Conservation (phyloP, 64 coral and sea anemone genomes). For the Acropora yongei region DNA sequence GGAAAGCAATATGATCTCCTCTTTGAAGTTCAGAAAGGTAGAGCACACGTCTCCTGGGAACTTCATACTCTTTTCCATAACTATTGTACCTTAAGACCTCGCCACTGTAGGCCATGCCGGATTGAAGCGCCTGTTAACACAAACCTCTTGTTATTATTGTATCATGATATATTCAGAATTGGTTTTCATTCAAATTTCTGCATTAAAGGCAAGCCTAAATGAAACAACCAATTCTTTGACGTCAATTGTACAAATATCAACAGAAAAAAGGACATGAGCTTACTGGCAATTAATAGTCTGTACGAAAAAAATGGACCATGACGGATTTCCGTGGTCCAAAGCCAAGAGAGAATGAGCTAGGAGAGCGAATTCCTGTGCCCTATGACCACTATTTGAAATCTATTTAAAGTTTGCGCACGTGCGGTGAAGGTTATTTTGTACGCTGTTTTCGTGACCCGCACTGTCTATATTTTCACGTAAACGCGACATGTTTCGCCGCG, state of each 20-base stretch:
- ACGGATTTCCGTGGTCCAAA: no score
- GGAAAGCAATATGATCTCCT: constrained; percentile 40
- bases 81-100: no score
- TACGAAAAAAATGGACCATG: no score
- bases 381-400: background rate
- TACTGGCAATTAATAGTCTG: no score
- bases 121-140: background rate
- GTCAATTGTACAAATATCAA: background rate
- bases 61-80: constrained; percentile 10
- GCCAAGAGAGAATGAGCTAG: background rate
- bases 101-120: background rate
- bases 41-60: background rate
- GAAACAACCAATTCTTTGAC: background rate
- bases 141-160: background rate
- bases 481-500: no score
- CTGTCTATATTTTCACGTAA: background rate
- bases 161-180: background rate
- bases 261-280: background rate
- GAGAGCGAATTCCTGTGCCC: background rate
- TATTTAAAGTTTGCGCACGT: background rate
- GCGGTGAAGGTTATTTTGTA: background rate
- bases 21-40: background rate
- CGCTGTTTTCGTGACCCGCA: background rate
- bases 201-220: background rate
- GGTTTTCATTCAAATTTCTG: background rate